A percentile compares a stretch with the other conserved stretches of the same genome.
Conservation (phyloP, 2,888 invertebrate species). For the Meandrusa payeni region DNA sequence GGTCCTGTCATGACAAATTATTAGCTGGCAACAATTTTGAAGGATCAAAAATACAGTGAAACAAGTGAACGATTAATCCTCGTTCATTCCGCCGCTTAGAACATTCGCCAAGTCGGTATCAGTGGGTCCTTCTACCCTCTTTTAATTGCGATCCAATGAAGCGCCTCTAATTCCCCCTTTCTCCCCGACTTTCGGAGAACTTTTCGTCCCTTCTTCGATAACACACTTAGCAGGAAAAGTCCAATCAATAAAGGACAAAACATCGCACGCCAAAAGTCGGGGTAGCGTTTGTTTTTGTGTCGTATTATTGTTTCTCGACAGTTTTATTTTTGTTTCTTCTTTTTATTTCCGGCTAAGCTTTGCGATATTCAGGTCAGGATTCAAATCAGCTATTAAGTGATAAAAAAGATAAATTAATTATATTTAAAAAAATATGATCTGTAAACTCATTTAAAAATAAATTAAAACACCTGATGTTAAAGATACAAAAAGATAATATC, state of each 20-base stretch:
- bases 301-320: slow-evolving; percentile 29
- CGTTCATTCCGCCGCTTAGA: slow-evolving; percentile 8
- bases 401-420: no score
- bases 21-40: no score
- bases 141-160: slow-evolving; percentile 78
- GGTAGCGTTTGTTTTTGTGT: slow-evolving; percentile 31
- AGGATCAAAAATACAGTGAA: slow-evolving; percentile 22
- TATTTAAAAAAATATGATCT: no score
- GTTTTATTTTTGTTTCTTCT: slow-evolving; percentile 22
- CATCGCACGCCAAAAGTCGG: slow-evolving; percentile 42
- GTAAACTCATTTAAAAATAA: no score
- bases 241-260: slow-evolving; percentile 58
- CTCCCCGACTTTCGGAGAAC: slow-evolving; percentile 34
- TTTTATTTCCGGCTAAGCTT: no score
- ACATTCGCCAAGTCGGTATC: slow-evolving; percentile 41
- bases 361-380: no score
- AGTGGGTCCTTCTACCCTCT: slow-evolving; percentile 48
- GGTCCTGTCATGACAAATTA: no score
- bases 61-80: slow-evolving; percentile 22
- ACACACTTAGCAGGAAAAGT: slow-evolving; percentile 40
- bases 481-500: no score
- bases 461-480: no score
- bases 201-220: slow-evolving; percentile 38
- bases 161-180: slow-evolving; percentile 59
- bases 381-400: no score